Evolutionary conservation across 2,888 invertebrate genomes (phyloP).

Genomic region (Epirrita christyi): DNA sequence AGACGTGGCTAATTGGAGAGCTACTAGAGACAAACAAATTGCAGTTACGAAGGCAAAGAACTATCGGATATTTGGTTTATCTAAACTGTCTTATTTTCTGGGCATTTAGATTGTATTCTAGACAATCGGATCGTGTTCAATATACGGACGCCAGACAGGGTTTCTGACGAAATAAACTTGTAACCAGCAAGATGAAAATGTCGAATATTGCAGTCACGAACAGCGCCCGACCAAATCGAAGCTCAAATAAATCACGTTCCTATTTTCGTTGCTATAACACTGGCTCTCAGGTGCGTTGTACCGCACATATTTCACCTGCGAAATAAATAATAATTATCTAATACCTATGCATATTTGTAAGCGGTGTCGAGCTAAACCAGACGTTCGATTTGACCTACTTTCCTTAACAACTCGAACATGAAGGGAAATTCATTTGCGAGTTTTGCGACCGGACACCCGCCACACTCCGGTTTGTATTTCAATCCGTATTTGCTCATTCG

Average conservation of each 20-base stretch:
- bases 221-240: slow-evolving; percentile 19
- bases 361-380: slow-evolving; percentile 59
- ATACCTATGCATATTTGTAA: slow-evolving; percentile 42
- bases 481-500: slow-evolving; percentile 42
- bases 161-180: slow-evolving; percentile 4
- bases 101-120: background rate
- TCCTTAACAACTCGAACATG: slow-evolving; percentile 66
- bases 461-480: slow-evolving; percentile 47
- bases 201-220: slow-evolving; percentile 23
- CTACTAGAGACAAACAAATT: slow-evolving; percentile 27
- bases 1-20: slow-evolving; percentile 32
- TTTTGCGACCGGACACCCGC: slow-evolving; percentile 53
- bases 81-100: background rate
- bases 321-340: slow-evolving; percentile 49
- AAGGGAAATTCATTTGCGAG: slow-evolving; percentile 69
- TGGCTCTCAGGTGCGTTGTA: slow-evolving; percentile 46
- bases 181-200: slow-evolving; percentile 11
- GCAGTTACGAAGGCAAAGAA: slow-evolving; percentile 14
- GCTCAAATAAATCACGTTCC: slow-evolving; percentile 43
- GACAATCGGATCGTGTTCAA: background rate
- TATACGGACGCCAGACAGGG: background rate
- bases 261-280: slow-evolving; percentile 39
- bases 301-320: slow-evolving; percentile 36
- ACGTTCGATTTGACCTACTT: slow-evolving; percentile 67
- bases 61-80: slow-evolving; percentile 12